Percentiles rank a stretch among this genome's conserved stretches.
Conservation (phyloP, 2,797 vertebrate genomes). For the Erethizon dorsatum region DNA sequence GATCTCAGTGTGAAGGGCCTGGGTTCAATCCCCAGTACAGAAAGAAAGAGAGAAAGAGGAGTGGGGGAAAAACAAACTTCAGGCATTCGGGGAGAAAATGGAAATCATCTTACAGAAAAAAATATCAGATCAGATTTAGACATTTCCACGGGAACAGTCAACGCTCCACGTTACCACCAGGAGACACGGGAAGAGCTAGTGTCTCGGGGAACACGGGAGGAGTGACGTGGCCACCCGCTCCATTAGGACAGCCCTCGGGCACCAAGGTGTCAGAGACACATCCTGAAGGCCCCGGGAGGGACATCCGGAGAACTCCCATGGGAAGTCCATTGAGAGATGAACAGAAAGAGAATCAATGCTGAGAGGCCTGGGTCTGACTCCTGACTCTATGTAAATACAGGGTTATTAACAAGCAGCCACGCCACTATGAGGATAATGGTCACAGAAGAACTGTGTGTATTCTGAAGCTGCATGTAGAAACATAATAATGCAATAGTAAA, state of each 20-base stretch:
- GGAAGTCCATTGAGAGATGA: background rate
- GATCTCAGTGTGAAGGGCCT: background rate
- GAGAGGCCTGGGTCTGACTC: background rate
- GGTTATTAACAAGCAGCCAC: background rate
- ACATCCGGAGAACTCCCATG: background rate
- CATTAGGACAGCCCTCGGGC: background rate
- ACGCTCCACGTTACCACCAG: background rate
- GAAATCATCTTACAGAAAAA: background rate
- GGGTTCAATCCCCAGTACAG: background rate
- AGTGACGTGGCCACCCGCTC: background rate
- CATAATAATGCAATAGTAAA: background rate
- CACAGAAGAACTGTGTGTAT: background rate
- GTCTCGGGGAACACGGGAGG: background rate
- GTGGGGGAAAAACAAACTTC: background rate
- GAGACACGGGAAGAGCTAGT: background rate
- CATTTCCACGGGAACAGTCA: background rate
- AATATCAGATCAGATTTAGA: background rate
- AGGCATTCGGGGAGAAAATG: background rate
- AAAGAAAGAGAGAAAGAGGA: background rate
- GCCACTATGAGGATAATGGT: too few relatives aligned
- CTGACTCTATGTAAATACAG: background rate
- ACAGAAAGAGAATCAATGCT: background rate
- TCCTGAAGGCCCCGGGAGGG: background rate
- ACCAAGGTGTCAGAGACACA: background rate
- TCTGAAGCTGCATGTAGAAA: background rate